Base-by-base conservation (phyloP, 2,888 invertebrate species). In the Drosophila aldrichi region DNA sequence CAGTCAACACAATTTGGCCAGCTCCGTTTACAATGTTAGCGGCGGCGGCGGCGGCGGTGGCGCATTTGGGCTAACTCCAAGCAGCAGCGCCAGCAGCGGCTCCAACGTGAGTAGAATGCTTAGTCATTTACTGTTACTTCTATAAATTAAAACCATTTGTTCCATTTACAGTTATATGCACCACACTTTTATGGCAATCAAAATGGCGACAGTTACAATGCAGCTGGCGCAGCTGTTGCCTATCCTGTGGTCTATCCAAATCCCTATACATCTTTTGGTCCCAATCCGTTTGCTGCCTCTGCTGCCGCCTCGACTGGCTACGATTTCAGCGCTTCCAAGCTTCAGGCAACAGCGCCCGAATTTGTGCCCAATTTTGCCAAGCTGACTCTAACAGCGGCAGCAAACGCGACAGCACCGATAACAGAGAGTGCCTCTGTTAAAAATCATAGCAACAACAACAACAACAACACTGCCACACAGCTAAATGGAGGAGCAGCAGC, bases 301-400 rank as follows among this genome's bases (percentile, higher is more conserved):
- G 52, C 77, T n/a, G 34, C 44, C 3, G 16, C 12, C 1, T 29
- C 48, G 36, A 18, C 22, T 14, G 82, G 83, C 29, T 90, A 90
- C 44, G 85, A 90, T 72, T 88, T 91, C 41, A 82, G 74, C 58
- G 57, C 76, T 49, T 92, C 93, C 14, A 92, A 90, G 70, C 81
- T 93, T 55, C 89, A 92, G 64, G 90, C 91, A 3, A 86, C 86
- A 3, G 93, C 93, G 1, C 91, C 92, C 4, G 93, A 93, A 79
- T 93, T 93, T 74, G 87, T 93, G 66, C 93, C 93, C 9, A 88
- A 84, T 58, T 90, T 92, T 69, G 88, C 89, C 48, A 91, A 90
- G 68, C 78, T 92, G 16, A 89, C 60, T 57, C 41, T 86, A 1
- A 46, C 62, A 12, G 46, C 32, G 64, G 63, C 43, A 8, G 44